Conservation (phyloP, 2,888 invertebrate genomes). For the Myopa tessellatipennis region DNA sequence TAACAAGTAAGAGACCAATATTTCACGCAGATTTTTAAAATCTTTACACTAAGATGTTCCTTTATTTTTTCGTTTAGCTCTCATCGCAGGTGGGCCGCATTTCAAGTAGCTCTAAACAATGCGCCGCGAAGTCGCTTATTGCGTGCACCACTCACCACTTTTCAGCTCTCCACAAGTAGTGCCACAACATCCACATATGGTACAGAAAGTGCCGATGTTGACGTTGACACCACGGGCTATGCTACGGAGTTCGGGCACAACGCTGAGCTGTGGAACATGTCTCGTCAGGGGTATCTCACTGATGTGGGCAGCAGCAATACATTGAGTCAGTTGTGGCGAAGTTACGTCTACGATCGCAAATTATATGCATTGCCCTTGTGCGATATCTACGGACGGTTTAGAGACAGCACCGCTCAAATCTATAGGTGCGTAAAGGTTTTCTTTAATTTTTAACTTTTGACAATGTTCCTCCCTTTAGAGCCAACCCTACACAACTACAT, state of each 20-base stretch:
- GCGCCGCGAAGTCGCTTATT: slow-evolving; percentile 16
- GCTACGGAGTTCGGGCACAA: slow-evolving; percentile 51
- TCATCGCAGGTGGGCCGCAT: background rate
- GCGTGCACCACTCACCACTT: slow-evolving; percentile 23
- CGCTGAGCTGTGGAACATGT: slow-evolving; percentile 59
- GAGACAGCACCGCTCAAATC: slow-evolving; percentile 80
- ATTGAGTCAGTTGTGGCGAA: slow-evolving; percentile 69
- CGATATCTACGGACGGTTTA: slow-evolving; percentile 77
- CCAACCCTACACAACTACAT: slow-evolving; percentile 82
- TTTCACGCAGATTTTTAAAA: no score
- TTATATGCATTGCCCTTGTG: slow-evolving; percentile 80
- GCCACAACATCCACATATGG: background rate
- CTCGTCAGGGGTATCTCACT: slow-evolving; percentile 58
- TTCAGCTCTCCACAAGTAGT: slow-evolving; percentile 3
- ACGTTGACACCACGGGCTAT: slow-evolving; percentile 17
- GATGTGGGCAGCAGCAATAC: slow-evolving; percentile 48
- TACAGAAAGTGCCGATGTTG: slow-evolving; percentile 23
- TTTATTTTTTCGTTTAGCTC: background rate
- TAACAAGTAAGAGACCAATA: background rate
- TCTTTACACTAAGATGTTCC: no score
- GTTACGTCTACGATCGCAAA: slow-evolving; percentile 80
- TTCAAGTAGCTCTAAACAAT: background rate
- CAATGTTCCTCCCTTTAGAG: slow-evolving; percentile 69
- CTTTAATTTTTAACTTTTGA: background rate
- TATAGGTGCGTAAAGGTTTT: slow-evolving; percentile 73